These are phyloP conservation scores for Malthinus seriepunctatus DNA, from an alignment of 2,888 invertebrate genomes.

Conservation along the genomic window DNA sequence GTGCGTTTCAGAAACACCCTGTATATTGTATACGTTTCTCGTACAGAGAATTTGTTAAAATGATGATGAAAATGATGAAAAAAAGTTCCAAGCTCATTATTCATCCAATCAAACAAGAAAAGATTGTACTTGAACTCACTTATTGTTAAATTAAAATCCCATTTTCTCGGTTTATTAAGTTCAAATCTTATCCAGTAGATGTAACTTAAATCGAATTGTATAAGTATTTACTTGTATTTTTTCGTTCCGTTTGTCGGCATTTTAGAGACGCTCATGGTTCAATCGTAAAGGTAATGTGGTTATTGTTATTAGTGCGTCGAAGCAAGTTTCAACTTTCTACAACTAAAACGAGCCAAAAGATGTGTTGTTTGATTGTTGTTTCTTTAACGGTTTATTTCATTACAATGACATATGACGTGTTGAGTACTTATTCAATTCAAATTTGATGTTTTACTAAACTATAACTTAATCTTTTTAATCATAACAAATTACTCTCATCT, in stretches of 20 bases:
- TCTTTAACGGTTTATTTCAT: slow-evolving; percentile 13
- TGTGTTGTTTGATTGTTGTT: slow-evolving; percentile 18
- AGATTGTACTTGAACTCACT: slow-evolving; percentile 5
- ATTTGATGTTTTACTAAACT: slow-evolving; percentile 16
- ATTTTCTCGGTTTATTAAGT: slow-evolving; percentile 19
- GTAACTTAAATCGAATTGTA: slow-evolving; percentile 37
- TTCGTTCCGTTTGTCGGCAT: slow-evolving; percentile 40
- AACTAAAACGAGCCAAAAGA: slow-evolving; percentile 5
- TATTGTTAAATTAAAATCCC: neutral
- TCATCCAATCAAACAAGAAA: slow-evolving; percentile 24
- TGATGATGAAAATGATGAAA: slow-evolving; percentile 32
- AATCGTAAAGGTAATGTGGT: slow-evolving; percentile 41
- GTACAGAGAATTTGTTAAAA: neutral
- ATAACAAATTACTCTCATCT: too few species aligned
- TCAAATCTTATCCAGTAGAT: slow-evolving; percentile 28
- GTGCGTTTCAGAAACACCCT: too few species aligned
- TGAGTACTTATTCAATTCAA: slow-evolving; percentile 22
- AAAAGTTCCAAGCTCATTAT: slow-evolving; percentile 31
- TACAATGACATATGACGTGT: slow-evolving; percentile 20
- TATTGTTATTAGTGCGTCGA: slow-evolving; percentile 26
- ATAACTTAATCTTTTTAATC: too few species aligned
- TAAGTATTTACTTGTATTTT: slow-evolving; percentile 37
- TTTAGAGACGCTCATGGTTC: slow-evolving; percentile 41
- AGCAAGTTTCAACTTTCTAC: slow-evolving; percentile 9
- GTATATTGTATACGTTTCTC: too few species aligned